Percentiles rank a stretch among this genome's conserved stretches.
Evolutionary conservation across 2,888 invertebrate genomes (phyloP).

Genomic region (Aphrophora alni): DNA sequence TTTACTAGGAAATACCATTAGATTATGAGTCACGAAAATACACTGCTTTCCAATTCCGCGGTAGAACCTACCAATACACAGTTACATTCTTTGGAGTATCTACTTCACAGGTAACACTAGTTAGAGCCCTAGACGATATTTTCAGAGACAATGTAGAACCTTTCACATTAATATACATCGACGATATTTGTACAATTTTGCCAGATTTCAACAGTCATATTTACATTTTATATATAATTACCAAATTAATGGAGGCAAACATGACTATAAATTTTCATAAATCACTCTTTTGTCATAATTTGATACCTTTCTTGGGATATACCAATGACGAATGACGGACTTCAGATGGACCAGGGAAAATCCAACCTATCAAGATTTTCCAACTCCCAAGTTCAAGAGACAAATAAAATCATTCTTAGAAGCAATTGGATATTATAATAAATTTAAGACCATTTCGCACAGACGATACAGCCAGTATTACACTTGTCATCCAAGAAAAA

Average conservation of each 20-base stretch:
- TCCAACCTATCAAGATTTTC: neutral
- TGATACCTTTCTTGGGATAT: neutral
- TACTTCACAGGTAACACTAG: conserved; percentile 6
- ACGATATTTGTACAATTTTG: neutral
- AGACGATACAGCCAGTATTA: neutral
- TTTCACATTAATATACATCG: conserved; percentile 16
- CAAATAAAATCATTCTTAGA: conserved; percentile 19
- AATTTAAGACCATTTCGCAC: neutral
- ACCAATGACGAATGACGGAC: neutral
- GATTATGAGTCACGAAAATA: too few species aligned
- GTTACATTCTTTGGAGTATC: neutral
- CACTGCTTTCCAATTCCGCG: too few species aligned
- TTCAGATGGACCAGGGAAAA: conserved; percentile 10
- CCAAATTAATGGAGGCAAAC: conserved; percentile 1
- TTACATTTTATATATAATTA: neutral
- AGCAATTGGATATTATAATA: conserved; percentile 11
- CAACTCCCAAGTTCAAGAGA: neutral
- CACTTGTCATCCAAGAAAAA: neutral
- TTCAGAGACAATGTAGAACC: neutral
- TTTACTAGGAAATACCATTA: too few species aligned
- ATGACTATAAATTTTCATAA: conserved; percentile 19
- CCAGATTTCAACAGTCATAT: too few species aligned
- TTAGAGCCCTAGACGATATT: neutral
- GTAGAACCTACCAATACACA: conserved; percentile 1
- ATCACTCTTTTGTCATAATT: neutral